Evolutionary conservation across 64 coral and sea anemone genomes (phyloP), one percentile per base, ranked within the genome.

Genomic region (Pachyseris speciosa): DNA sequence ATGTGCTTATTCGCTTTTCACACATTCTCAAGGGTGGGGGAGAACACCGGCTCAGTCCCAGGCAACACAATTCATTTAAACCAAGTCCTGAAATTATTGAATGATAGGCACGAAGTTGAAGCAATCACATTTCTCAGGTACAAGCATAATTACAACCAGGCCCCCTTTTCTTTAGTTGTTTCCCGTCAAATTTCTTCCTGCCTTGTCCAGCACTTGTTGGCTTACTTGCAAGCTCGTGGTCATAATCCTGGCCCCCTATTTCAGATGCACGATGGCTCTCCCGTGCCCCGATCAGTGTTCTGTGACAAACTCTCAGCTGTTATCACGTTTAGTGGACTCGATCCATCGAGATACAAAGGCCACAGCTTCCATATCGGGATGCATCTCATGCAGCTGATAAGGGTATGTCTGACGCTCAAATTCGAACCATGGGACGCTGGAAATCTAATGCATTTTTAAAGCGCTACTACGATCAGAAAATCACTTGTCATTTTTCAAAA

Each of bases 391-490:
- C 77, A n/a, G 77, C 77, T 31, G 48, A 38, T 51, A 81, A 31
- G 50, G 77, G 77, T 17, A n/a, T 81, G 25, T 81, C 77, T 30
- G 77, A 81, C 27, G 43, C 77, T 43, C 77, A 81, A 48, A 81
- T 81, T 26, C 9, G 77, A 7, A 25, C 43, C 17, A 31, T 81
- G 31, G 77, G 77, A 17, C 43, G 77, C 29, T 81, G 77, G 77
- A 81, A 81, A 30, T 81, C 77, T 29, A 81, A 81, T 58, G 77
- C 77, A 20, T 81, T 81, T 53, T 55, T 55, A n/a, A n/a, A n/a
- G n/a, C n/a, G n/a, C n/a, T n/a, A n/a, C n/a, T n/a, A n/a, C n/a
- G n/a, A n/a, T n/a, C 11, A 75, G n/a, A n/a, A n/a, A n/a, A n/a
- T n/a, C n/a, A n/a, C n/a, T n/a, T n/a, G n/a, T n/a, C n/a, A n/a